Conservation (phyloP, 1,140 invertebrate species). For the Drosophila punjabiensis region DNA sequence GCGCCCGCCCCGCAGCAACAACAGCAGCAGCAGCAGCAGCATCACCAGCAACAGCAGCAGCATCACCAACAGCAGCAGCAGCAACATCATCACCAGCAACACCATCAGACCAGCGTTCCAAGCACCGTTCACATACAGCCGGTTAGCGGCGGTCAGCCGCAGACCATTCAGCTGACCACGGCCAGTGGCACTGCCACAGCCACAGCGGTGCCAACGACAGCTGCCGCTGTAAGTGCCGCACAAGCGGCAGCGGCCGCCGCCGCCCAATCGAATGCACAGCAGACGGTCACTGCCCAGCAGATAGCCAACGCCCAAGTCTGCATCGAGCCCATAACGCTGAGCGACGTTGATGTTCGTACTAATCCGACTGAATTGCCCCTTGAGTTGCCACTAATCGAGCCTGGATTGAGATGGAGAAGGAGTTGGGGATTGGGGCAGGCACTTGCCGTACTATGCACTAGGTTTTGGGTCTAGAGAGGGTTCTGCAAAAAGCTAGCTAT, state of each 20-base stretch:
- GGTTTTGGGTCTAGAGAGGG: neutral
- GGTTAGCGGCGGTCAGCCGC: slow-evolving; percentile 58
- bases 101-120: slow-evolving; percentile 22
- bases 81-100: slow-evolving; percentile 29
- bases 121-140: slow-evolving; percentile 71
- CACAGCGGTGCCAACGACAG: slow-evolving; percentile 84
- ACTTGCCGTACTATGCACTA: neutral
- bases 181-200: slow-evolving; percentile 73
- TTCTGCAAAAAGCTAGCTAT: neutral
- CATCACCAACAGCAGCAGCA: slow-evolving; percentile 69
- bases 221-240: slow-evolving; percentile 83
- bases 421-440: neutral
- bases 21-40: slow-evolving; percentile 63
- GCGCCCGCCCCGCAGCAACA: slow-evolving; percentile 68
- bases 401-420: neutral
- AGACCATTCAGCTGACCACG: slow-evolving; percentile 70
- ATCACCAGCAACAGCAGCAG: slow-evolving; percentile 81
- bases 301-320: slow-evolving; percentile 90
- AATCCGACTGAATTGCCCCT: slow-evolving; percentile 51
- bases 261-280: slow-evolving; percentile 70
- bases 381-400: slow-evolving; percentile 44
- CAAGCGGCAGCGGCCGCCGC: slow-evolving; percentile 43
- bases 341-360: slow-evolving; percentile 89
- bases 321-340: slow-evolving; percentile 89
- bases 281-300: slow-evolving; percentile 86